Evolutionary conservation across 1,140 invertebrate genomes (phyloP), one percentile per base, ranked within the genome.

Genomic region (Lordiphosa stackelbergi): DNA sequence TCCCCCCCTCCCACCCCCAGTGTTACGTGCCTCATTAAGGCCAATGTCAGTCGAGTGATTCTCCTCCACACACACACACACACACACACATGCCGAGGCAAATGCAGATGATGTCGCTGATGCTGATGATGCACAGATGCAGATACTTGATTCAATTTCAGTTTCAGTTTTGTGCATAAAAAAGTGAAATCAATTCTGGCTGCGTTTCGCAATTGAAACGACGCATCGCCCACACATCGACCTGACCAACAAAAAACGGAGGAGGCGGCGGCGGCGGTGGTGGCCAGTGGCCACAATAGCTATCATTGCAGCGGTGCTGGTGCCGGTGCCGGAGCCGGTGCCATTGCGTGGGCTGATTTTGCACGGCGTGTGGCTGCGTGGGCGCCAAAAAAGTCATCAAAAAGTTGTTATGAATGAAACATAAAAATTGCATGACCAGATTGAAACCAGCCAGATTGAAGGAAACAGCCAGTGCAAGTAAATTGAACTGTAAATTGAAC

Each of bases 21-120:
- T 46, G 74, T 57, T 68, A 74, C 62, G 75, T 71, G 75, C 70
- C 75, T 79, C 75, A 79, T 79, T 79, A 79, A 79, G 75, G 75
- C 75, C 75, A 79, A 79, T 81, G 75, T 74, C 75, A 81, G 74
- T 74, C 49, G 62, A 70, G 71, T 83, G 72, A 69, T 64, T 56
- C 59, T 68, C 43, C 42, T 16, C 46, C 41, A 47, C 59, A 47
- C 40, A 53, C 36, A 63, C 16, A 13, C n/a, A 53, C 42, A 60
- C 38, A 37, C 2, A 19, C 7, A 53, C 40, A 54, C 31, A 57
- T 37, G 24, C 38, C 36, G 19, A 57, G 31, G 41, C 36, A 37
- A n/a, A 57, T 38, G 31, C 40, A 55, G n/a, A 51, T 24, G 36
- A 51, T 13, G 36, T 24, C 22, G 28, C 28, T 31, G 24, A 28